Base-by-base conservation (phyloP, 1,140 invertebrate species). In the Zaprionus ornatus region DNA sequence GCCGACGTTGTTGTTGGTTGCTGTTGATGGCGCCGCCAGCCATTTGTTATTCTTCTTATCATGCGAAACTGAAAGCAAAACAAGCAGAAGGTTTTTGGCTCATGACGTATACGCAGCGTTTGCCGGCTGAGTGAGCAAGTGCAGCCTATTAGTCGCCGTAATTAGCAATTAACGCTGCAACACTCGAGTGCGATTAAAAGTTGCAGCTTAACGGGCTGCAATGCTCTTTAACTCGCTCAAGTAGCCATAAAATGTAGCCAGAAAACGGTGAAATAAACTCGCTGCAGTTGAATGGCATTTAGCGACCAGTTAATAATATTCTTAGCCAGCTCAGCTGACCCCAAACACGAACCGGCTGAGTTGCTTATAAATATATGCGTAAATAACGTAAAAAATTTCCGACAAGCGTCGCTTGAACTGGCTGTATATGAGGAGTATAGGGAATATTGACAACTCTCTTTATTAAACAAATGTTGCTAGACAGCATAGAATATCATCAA, bases 61-160 rank as follows among this genome's bases (percentile, higher is more conserved):
- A 50, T 15, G 6, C 12, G 21, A 57, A 35, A 37, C 37, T 57
- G 56, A 48, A 32, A 62, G 15, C 25, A 37, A 52, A 54, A 57
- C 54, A 66, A 29, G 57, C 52, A 32, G 23, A 29, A 40, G 45
- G 48, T 17, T 62, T 76, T 76, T 35, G 56, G 37, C 69, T 40
- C 29, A 56, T 77, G 69, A 64, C 73, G 73, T 75, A 75, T 71
- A 71, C 73, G 60, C 67, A 50, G 3, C 40, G 56, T 73, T 23
- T n/a, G 37, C 62, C 56, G 52, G 29, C 35, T 60, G 32, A 55
- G 19, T 27, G 50, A 19, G 13, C 19, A 55, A 15, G 21, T 42
- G 67, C 12, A 32, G 29, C 45, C 45, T 13, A 19, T 50, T 19
- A 52, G 48, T 23, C 48, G 29, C n/a, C 17, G 29, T n/a, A 35